A percentile compares a stretch with the other conserved stretches of the same genome.
phyloP scores from a whole-genome alignment of 2,888 invertebrate genomes.

The Latrodectus hesperus region DNA sequence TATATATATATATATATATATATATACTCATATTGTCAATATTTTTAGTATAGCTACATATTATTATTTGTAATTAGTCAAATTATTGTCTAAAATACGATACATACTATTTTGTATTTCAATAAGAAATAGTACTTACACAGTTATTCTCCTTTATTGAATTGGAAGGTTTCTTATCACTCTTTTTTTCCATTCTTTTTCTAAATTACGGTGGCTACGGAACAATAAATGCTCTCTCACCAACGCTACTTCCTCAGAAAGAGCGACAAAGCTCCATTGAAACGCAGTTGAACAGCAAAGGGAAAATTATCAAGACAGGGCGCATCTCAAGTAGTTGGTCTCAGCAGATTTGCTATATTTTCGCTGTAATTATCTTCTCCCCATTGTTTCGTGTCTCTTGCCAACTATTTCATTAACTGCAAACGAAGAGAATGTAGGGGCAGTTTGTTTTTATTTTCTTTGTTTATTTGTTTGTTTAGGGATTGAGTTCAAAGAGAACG shows the following conservation, averaged over 20 bases:
- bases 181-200: no score
- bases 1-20: conserved; percentile 10
- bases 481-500: conserved; percentile 29
- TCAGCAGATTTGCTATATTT: conserved; percentile 51
- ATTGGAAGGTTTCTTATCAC: no score
- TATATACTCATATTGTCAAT: background rate
- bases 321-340: conserved; percentile 37
- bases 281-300: conserved; percentile 8
- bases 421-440: conserved; percentile 57
- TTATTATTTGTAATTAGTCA: no score
- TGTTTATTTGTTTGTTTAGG: background rate
- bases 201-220: no score
- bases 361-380: conserved; percentile 21
- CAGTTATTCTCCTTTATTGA: no score
- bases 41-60: no score
- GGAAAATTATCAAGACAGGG: conserved; percentile 21
- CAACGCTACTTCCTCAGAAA: no score
- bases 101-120: no score
- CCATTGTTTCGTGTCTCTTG: conserved; percentile 28
- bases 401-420: conserved; percentile 66
- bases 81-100: no score
- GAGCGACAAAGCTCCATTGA: no score
- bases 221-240: no score
- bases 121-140: no score
- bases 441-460: conserved; percentile 19